These are phyloP conservation scores for Anarhynchus alexandrinus DNA, from an alignment of 2,113 vertebrate genomes.

Conservation along the genomic window DNA sequence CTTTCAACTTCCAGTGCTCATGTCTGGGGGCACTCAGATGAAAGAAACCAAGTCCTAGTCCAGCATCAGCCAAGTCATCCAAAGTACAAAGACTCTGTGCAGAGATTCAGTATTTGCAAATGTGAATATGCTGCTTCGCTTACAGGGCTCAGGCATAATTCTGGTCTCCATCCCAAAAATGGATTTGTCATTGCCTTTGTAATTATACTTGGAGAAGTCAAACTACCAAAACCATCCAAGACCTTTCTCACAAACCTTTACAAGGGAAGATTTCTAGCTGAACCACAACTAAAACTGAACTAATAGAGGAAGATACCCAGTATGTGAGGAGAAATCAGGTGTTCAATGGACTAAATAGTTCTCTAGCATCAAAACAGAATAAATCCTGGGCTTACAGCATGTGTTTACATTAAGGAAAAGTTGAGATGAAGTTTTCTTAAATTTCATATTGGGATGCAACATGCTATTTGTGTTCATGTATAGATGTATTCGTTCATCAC, in stretches of 20 bases:
- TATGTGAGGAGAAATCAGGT: not conserved
- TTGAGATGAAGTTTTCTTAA: not conserved
- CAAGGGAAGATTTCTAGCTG: not conserved
- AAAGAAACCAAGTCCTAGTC: not conserved
- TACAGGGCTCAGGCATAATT: not conserved
- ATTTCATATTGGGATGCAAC: not conserved
- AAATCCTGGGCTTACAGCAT: not conserved
- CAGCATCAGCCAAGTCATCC: not conserved
- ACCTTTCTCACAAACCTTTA: not conserved
- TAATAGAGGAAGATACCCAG: not conserved
- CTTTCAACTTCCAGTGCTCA: not conserved
- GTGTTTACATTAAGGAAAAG: not conserved
- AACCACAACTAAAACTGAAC: not conserved
- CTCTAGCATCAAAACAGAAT: not conserved
- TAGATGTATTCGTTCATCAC: not conserved
- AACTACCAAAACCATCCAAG: constrained; percentile 20
- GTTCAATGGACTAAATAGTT: not conserved
- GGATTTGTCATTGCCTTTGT: not conserved
- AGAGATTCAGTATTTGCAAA: not conserved
- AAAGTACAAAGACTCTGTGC: not conserved
- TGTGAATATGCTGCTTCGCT: not conserved
- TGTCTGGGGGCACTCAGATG: not conserved
- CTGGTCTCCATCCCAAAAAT: not conserved
- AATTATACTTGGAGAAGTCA: not conserved
- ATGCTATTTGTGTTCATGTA: not conserved